Conservation (phyloP, 2,888 invertebrate species). For the Scotopteryx bipunctaria region DNA sequence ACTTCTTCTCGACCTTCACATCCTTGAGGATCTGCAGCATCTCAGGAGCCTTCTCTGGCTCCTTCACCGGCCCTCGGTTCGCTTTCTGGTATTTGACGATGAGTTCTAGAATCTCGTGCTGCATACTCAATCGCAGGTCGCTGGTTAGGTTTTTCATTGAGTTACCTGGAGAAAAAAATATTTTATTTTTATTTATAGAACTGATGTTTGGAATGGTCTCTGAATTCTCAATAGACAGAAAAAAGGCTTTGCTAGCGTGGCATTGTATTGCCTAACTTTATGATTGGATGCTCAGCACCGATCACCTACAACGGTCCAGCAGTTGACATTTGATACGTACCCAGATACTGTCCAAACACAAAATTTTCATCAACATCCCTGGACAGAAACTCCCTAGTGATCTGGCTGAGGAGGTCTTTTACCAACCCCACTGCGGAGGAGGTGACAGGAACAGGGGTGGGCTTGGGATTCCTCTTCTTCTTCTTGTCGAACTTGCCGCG, state of each 20-base stretch:
- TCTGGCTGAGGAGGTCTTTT: conserved; percentile 60
- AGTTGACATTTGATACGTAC: no score
- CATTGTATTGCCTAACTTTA: no score
- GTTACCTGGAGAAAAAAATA: conserved; percentile 39
- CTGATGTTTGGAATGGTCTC: no score
- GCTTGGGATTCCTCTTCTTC: conserved; percentile 44
- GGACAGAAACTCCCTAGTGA: conserved; percentile 64
- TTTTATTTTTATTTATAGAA: not conserved
- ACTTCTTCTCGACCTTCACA: conserved; percentile 52
- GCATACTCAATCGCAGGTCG: conserved; percentile 61
- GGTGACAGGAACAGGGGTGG: conserved; percentile 17
- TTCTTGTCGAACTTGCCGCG: conserved; percentile 65
- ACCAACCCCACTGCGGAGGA: conserved; percentile 52
- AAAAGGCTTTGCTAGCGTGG: no score
- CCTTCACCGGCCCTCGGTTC: conserved; percentile 41
- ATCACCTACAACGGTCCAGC: no score
- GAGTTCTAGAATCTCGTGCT: conserved; percentile 71
- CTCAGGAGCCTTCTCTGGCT: conserved; percentile 17
- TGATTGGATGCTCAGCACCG: no score
- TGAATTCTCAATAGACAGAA: no score
- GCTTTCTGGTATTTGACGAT: conserved; percentile 59
- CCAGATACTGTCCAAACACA: conserved; percentile 75
- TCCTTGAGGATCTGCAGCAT: conserved; percentile 38
- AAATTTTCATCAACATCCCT: conserved; percentile 71
- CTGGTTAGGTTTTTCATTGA: conserved; percentile 66